Base-by-base conservation (phyloP, 2,888 invertebrate genomes). In the Phengaris alcon region DNA sequence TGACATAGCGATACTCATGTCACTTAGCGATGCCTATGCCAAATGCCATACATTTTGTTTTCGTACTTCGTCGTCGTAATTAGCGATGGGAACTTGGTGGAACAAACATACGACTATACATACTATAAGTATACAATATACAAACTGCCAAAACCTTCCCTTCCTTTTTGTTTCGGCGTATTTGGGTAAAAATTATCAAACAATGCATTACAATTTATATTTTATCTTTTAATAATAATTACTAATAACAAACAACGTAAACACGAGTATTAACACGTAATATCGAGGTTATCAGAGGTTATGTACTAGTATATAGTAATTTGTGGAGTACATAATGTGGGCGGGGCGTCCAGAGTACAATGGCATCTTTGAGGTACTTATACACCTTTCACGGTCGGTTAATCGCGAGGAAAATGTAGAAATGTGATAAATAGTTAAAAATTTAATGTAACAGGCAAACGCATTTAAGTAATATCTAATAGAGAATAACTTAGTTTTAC, bases 241-340 rank as follows among this genome's bases (percentile, higher is more conserved):
- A 46, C 2, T 46, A 8, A 1, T n/a, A 69, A 48, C 9, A 15
- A 9, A 46, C 6, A 9, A 46, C 15, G 68, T 69, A 48, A 15
- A 69, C 46, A 69, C 44, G 15, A 3, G 3, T 15, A 48, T 15
- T 69, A 2, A 35, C 35, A 44, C 10, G 35, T 35, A 10, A 35
- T 64, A 22, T 35, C 2, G 64, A 64, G 64, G 64, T 64, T 64
- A 64, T 64, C 64, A 12, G 64, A 64, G 64, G 64, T 64, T 64
- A 35, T 64, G 35, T 64, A 64, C 64, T 64, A 64, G 59, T 64
- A 64, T 22, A 44, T 64, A 64, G 35, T 64, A 44, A 64, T 8
- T 22, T 22, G 59, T 59, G 22, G 15, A 15, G 64, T 64, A 64
- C 64, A 44, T 64, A 35, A 64, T 13, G 59, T 64, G 44, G 64